These are phyloP conservation scores for Byasa hedistus DNA, from an alignment of 2,888 invertebrate species.

Conservation along the genomic window DNA sequence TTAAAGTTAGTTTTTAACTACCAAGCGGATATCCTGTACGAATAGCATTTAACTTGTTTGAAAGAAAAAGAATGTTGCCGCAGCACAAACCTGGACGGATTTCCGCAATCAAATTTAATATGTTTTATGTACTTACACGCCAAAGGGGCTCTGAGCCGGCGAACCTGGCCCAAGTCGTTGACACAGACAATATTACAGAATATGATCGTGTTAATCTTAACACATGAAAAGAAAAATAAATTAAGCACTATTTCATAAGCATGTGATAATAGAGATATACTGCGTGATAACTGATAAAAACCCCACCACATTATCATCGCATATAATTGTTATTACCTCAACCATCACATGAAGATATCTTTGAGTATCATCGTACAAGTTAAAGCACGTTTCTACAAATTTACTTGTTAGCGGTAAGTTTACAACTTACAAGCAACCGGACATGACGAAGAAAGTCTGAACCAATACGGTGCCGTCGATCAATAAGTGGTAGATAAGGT, in stretches of 20 bases:
- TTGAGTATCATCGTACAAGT: constrained; percentile 40
- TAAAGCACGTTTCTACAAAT: constrained; percentile 35
- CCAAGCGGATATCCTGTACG: too few species aligned
- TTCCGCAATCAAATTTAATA: neutral
- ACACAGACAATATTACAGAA: constrained; percentile 39
- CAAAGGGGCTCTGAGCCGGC: constrained; percentile 61
- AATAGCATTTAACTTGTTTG: too few species aligned
- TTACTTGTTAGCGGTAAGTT: constrained; percentile 40
- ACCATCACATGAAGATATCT: constrained; percentile 39
- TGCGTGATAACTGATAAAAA: too few species aligned
- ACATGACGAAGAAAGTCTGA: constrained; percentile 46
- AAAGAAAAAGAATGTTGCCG: too few species aligned
- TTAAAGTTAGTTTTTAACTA: too few species aligned
- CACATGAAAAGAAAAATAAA: too few species aligned
- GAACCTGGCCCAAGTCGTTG: constrained; percentile 51
- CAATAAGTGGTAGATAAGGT: constrained; percentile 37
- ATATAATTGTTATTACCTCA: constrained; percentile 36
- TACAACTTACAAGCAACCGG: constrained; percentile 44
- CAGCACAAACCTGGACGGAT: too few species aligned
- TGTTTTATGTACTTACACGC: constrained; percentile 39
- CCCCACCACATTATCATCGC: too few species aligned
- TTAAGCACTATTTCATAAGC: too few species aligned
- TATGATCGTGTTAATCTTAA: constrained; percentile 43
- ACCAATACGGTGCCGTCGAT: constrained; percentile 43
- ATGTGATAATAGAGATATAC: too few species aligned